These are phyloP conservation scores for Aphaenogaster rudis DNA, from an alignment of 1,140 invertebrate species.

Conservation along the genomic window DNA sequence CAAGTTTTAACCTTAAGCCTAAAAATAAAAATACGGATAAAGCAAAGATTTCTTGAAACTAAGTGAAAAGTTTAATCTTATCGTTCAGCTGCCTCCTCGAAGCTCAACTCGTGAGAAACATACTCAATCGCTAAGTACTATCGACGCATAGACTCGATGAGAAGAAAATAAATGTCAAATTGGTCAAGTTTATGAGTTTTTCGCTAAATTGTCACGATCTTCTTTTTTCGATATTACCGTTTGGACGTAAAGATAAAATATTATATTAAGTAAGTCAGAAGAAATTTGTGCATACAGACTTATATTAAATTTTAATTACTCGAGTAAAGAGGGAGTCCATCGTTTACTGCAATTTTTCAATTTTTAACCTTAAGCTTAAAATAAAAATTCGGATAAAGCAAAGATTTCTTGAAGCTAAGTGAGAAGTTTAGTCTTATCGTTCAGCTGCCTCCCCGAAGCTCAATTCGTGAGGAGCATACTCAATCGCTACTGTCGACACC, in stretches of 20 bases:
- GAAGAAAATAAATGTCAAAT: background rate
- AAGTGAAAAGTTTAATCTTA: slow-evolving; percentile 32
- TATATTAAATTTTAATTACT: background rate
- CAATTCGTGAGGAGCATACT: slow-evolving; percentile 10
- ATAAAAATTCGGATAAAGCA: slow-evolving; percentile 6
- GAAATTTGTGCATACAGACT: background rate
- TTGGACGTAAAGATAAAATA: background rate
- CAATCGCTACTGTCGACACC: background rate
- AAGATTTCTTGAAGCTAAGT: background rate
- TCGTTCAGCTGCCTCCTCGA: background rate
- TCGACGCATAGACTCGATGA: background rate
- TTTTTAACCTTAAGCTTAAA: background rate
- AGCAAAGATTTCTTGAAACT: background rate
- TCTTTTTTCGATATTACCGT: background rate
- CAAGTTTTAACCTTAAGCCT: background rate
- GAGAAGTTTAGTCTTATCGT: slow-evolving; percentile 36
- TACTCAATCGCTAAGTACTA: slow-evolving; percentile 17
- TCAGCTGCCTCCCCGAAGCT: background rate
- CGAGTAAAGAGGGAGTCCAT: background rate
- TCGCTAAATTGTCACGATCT: background rate
- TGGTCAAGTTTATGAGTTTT: background rate
- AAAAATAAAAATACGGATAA: slow-evolving; percentile 16
- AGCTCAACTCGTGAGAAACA: slow-evolving; percentile 1
- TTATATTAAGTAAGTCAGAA: background rate
- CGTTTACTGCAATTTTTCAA: background rate